Percentiles rank a stretch among this genome's conserved stretches.
phyloP scores from a whole-genome alignment of 1,140 invertebrate genomes.

The Phenacoccus solenopsis region DNA sequence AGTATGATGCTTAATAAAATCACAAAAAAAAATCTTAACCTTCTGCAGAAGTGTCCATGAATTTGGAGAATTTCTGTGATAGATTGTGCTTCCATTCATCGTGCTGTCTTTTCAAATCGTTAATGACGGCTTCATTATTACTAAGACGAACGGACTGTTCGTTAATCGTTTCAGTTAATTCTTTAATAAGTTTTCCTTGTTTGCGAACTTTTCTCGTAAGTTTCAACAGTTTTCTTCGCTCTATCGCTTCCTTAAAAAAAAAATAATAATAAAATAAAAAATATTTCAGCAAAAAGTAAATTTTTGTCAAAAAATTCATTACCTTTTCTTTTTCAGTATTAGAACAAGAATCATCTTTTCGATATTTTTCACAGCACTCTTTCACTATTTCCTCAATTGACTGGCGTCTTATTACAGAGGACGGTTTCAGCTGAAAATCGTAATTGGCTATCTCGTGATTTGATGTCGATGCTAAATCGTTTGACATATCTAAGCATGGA shows the following conservation, averaged over 20 bases:
- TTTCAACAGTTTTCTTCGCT: not conserved
- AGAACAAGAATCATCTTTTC: not conserved
- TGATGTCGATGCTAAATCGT: not conserved
- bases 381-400: not conserved
- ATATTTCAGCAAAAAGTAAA: not conserved
- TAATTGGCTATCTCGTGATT: not conserved
- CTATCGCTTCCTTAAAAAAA: not conserved
- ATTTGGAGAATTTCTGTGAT: not conserved
- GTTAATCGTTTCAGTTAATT: not conserved
- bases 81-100: conserved; percentile 3
- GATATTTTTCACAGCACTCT: not conserved
- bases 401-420: not conserved
- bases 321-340: not conserved
- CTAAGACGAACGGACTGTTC: conserved; percentile 1
- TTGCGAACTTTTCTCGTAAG: not conserved
- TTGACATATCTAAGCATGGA: not conserved
- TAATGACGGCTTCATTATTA: not conserved
- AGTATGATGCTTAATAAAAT: too few relatives aligned
- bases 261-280: not conserved
- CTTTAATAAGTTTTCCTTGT: not conserved
- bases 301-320: not conserved
- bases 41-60: not conserved
- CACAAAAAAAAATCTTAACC: too few relatives aligned
- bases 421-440: not conserved
- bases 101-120: not conserved